Evolutionary conservation across 2,113 vertebrate genomes (phyloP), one percentile per base, ranked within the genome.

Genomic region (Nanorana parkeri): DNA sequence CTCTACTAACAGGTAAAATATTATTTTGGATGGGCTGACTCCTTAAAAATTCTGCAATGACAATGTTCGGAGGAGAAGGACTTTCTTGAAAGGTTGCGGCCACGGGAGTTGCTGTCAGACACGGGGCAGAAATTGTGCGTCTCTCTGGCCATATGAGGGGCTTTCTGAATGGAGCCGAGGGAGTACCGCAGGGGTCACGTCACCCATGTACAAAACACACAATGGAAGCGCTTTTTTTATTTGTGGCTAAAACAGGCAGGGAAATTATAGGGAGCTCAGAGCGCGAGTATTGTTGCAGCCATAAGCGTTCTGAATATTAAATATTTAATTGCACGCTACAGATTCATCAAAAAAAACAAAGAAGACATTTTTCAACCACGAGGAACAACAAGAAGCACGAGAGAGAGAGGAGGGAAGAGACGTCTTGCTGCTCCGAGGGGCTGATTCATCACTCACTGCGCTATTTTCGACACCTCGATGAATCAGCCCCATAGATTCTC

Each of bases 281-380:
- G 16, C n/a, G 7, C 2, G 20, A 47, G 13, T 32, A 24, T 54
- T 68, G 64, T 56, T 5, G 24, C 4, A 68, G 56, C 67, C 55
- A 21, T 54, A 0, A 36, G 24, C 51, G 0, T 29, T 24, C 55
- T 75, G 5, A 54, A 65, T 78, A 78, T 78, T 54, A 65, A 66
- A 78, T 78, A 78, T 78, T 55, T 78, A 66, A 78, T 78, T 78
- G 26, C 13, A 32, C 20, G 61, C 65, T 66, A 17, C 41, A 54
- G 24, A 76, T 24, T 76, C 73, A 61, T 76, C 60, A 77, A 64
- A 47, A 47, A 47, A 47, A 36, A 3, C 1, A 36, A 36, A 64
- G 20, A 32, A 29, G 11, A 13, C 17, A 54, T 17, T 4, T 28
- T 54, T 67, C 19, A 17, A 4, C 26, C 26, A 20, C 23, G 63